Base-by-base conservation (phyloP, 2,797 vertebrate genomes). In the Falco berigora region DNA sequence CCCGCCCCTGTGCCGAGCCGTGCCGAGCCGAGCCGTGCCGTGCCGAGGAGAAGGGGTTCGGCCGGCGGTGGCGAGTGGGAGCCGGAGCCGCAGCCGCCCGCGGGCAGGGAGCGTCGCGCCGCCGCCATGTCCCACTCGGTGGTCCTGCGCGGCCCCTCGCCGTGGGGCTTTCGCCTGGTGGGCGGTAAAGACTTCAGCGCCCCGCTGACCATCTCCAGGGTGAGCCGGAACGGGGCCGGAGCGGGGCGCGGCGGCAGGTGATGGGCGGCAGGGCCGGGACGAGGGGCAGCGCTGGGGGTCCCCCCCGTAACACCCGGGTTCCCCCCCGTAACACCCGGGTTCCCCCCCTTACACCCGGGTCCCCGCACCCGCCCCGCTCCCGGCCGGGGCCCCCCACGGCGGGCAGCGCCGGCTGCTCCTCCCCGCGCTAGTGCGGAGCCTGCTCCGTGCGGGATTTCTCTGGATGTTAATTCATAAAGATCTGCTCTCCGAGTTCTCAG, bases 151-250 rank as follows among this genome's bases (percentile, higher is more conserved):
- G 99, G 99, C 90, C 99, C 99, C 86, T 99, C 99, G 94, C 99
- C 99, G 5, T 99, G 99, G 99, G 99, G 99, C 1, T 99, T 99
- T 97, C 98, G 99, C 3, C 97, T 99, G 96, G 99, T 99, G 94
- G 99, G 99, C 86, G 99, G 99, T 89, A 98, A 99, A 67, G 99
- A 99, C 53, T 99, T 99, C 98, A 99, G 98, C 97, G 98, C 99
- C 18, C 99, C 99, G 58, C 95, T 99, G 92, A 99, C 99, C 94
- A 98, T 99, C 97, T 99, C 99, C 87, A 98, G 99, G 99, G 99
- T 99, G 98, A 97, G 99, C 34, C 21, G 11, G 78, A 23, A 18
- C 66, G 59, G 73, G 27, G 12, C n/a, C 15, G 62, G 78, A 22
- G 38, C 47, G 40, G 74, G 47, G 63, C 3, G 1, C 44, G 42